Percentiles rank a stretch among this genome's conserved stretches.
Conservation (phyloP, 2,888 invertebrate genomes). For the Iphiclides podalirius region DNA sequence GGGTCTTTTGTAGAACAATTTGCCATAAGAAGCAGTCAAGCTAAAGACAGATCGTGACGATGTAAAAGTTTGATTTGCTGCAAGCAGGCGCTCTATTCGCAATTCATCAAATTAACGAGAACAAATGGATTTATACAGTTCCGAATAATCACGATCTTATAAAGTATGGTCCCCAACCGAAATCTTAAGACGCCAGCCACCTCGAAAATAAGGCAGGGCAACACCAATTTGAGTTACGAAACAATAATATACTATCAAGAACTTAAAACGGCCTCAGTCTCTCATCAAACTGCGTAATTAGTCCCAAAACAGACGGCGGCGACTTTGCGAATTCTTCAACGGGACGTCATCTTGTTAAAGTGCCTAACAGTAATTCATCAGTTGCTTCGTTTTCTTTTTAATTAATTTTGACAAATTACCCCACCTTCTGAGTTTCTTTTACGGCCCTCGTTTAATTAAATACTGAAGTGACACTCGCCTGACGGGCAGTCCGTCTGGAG, state of each 20-base stretch:
- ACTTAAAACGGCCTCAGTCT: constrained; percentile 18
- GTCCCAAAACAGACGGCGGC: constrained; percentile 45
- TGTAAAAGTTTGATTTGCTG: no score
- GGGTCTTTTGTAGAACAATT: no score
- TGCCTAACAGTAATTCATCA: constrained; percentile 55
- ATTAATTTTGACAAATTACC: constrained; percentile 80
- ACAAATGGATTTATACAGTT: no score
- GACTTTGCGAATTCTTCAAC: constrained; percentile 46
- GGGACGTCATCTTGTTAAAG: constrained; percentile 57
- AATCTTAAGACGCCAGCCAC: neutral
- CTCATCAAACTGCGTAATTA: constrained; percentile 41
- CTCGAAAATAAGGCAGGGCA: neutral
- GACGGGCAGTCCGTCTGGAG: constrained; percentile 53
- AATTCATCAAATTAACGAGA: no score
- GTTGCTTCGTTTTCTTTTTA: constrained; percentile 72
- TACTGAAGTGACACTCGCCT: constrained; percentile 72
- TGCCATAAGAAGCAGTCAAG: no score
- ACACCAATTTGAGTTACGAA: neutral
- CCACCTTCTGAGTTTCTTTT: constrained; percentile 71
- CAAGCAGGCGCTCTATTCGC: no score
- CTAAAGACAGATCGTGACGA: no score
- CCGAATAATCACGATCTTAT: neutral
- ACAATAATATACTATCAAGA: constrained; percentile 15
- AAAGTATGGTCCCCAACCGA: neutral
- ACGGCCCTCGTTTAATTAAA: constrained; percentile 74